phyloP scores from a whole-genome alignment of 2,797 vertebrate genomes.

The Allobates femoralis region DNA sequence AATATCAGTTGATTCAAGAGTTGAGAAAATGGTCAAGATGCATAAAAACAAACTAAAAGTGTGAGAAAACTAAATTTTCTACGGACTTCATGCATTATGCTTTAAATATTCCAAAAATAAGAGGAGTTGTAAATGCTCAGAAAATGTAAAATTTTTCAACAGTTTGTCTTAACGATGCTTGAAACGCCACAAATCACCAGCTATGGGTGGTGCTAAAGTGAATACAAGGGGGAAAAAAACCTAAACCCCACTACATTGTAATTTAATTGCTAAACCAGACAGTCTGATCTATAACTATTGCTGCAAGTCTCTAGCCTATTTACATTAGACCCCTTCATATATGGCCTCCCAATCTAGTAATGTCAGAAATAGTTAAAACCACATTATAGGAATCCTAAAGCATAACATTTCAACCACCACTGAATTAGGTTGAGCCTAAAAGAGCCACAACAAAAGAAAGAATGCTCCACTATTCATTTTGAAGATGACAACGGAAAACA shows the following conservation, averaged over 20 bases:
- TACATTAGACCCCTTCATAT: slow-evolving; percentile 63
- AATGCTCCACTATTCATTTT: slow-evolving; percentile 68
- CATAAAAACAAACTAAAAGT: not conserved
- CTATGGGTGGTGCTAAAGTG: not conserved
- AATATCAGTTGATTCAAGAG: not conserved
- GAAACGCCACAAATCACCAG: slow-evolving; percentile 20
- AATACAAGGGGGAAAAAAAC: not conserved
- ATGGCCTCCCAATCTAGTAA: slow-evolving; percentile 62
- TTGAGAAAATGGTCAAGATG: not conserved
- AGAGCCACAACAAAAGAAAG: slow-evolving; percentile 73
- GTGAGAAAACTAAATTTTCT: not conserved
- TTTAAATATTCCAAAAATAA: not conserved
- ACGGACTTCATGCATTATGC: not conserved
- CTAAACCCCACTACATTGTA: not conserved
- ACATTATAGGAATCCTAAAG: slow-evolving; percentile 60
- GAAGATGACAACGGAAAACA: slow-evolving; percentile 63
- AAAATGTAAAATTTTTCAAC: slow-evolving; percentile 2
- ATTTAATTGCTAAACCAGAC: slow-evolving; percentile 59
- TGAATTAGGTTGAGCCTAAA: slow-evolving; percentile 70
- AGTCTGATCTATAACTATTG: slow-evolving; percentile 60
- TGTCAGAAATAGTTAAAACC: slow-evolving; percentile 65
- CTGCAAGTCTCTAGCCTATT: slow-evolving; percentile 59
- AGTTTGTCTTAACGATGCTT: not conserved
- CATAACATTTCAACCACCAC: slow-evolving; percentile 67
- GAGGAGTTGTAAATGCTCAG: not conserved